phyloP scores from a whole-genome alignment of 2,113 vertebrate species.

The Tenrec ecaudatus region DNA sequence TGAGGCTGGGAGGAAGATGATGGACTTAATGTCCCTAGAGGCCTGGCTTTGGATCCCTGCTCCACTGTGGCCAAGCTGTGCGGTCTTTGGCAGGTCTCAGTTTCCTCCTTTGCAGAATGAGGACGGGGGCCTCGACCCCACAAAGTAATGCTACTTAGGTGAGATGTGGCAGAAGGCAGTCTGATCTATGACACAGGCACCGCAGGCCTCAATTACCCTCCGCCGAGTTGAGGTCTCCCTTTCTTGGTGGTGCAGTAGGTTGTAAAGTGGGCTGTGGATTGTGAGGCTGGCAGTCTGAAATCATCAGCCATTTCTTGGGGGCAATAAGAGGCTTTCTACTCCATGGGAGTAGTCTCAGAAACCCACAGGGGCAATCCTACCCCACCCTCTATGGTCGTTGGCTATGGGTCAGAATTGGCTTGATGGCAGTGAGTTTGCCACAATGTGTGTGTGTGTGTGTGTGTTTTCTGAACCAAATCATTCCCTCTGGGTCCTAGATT shows the following conservation, averaged over 20 bases:
- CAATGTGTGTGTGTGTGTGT: too few relatives aligned
- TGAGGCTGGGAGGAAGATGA: not conserved
- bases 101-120: not conserved
- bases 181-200: not conserved
- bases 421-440: too few relatives aligned
- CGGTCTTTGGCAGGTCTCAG: not conserved
- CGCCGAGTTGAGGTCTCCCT: not conserved
- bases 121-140: not conserved
- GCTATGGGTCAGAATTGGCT: too few relatives aligned
- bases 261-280: too few relatives aligned
- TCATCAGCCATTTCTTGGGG: too few relatives aligned
- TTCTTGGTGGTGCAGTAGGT: too few relatives aligned
- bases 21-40: not conserved
- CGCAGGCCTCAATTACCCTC: not conserved
- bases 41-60: not conserved
- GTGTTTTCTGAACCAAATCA: too few relatives aligned
- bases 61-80: not conserved
- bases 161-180: not conserved
- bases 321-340: too few relatives aligned
- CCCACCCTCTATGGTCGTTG: too few relatives aligned
- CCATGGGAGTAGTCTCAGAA: too few relatives aligned
- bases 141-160: not conserved
- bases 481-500: not conserved
- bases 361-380: too few relatives aligned
- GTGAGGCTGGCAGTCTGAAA: too few relatives aligned